Percentiles rank a stretch among this genome's conserved stretches.
These are phyloP conservation scores for Lutjanus campechanus DNA, from an alignment of 2,797 vertebrate species.

Conservation along the genomic window DNA sequence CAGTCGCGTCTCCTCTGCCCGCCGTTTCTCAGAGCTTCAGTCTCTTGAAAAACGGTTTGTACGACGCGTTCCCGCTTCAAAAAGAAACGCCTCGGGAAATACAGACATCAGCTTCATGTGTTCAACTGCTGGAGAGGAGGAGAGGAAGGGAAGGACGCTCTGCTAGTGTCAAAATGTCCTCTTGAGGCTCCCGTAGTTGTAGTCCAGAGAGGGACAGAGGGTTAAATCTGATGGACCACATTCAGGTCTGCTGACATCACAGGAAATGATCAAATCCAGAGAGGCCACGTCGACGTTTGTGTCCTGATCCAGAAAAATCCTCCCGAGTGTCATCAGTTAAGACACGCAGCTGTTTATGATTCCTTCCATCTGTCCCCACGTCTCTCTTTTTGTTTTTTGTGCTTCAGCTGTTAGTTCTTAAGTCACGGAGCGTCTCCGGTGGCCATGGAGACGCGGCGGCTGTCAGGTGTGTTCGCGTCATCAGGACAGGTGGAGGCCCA, in stretches of 20 bases:
- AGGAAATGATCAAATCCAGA: slow-evolving; percentile 12
- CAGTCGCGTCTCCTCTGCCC: slow-evolving; percentile 34
- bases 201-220: slow-evolving; percentile 82
- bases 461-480: slow-evolving; percentile 72
- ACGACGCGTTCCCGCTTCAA: slow-evolving; percentile 82
- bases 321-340: not conserved
- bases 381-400: not conserved
- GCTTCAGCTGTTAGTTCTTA: not conserved
- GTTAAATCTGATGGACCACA: slow-evolving; percentile 76
- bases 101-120: slow-evolving; percentile 85
- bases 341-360: not conserved
- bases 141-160: not conserved
- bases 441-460: not conserved
- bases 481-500: slow-evolving; percentile 85
- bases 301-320: not conserved
- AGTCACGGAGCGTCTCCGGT: slow-evolving; percentile 29
- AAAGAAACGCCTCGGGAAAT: slow-evolving; percentile 80
- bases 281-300: not conserved
- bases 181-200: slow-evolving; percentile 89
- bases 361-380: not conserved
- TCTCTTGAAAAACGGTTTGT: slow-evolving; percentile 50
- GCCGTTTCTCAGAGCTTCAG: not conserved
- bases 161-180: slow-evolving; percentile 37
- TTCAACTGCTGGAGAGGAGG: slow-evolving; percentile 73
- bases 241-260: not conserved